Evolutionary conservation across 2,113 vertebrate species (phyloP), one percentile per base, ranked within the genome.

Genomic region (Dicentrarchus labrax): DNA sequence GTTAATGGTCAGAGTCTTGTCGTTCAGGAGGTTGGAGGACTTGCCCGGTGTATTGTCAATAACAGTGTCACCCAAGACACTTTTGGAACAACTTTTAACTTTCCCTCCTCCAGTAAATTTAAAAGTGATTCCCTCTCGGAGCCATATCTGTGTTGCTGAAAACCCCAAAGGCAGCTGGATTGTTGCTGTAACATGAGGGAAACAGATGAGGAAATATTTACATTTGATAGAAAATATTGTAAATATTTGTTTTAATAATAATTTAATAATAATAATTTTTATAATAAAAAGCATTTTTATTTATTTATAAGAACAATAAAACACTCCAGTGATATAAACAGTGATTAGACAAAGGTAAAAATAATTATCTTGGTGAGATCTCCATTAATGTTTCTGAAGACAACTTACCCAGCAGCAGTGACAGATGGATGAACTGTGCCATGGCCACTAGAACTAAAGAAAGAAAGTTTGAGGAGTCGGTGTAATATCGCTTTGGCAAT

Each of bases 361-460:
- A 64, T 39, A 19, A 39, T 59, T 15, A 11, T 38, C 30, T 60
- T 36, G 11, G 1, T 60, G 15, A 64, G 4, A 21, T 47, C 1
- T 5, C 22, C 11, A 24, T 4, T 6, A 30, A 30, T 5, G 11
- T 8, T 24, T 54, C 53, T 24, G 3, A 2, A 9, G 5, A 8
- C 7, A 38, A 77, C 74, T 15, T 57, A 66, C 74, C 62, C 10
- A 77, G 51, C 74, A 57, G 74, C 73, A 76, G 73, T 21, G 13
- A 22, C 0, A 51, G 60, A 13, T 12, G 11, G 39, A 67, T 56
- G 39, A 57, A 13, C 22, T 6, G 62, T 57, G 51, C 51, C 74
- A 77, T 77, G 22, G 10, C 51, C n/a, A 41, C 11, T 47, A 56
- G 30, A 21, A 11, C 16, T 16, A 45, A 8, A 64, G 11, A 53